Percentiles rank a stretch among this genome's conserved stretches.
These are phyloP conservation scores for Archegozetes longisetosus DNA, from an alignment of 1,140 invertebrate species.

Conservation along the genomic window DNA sequence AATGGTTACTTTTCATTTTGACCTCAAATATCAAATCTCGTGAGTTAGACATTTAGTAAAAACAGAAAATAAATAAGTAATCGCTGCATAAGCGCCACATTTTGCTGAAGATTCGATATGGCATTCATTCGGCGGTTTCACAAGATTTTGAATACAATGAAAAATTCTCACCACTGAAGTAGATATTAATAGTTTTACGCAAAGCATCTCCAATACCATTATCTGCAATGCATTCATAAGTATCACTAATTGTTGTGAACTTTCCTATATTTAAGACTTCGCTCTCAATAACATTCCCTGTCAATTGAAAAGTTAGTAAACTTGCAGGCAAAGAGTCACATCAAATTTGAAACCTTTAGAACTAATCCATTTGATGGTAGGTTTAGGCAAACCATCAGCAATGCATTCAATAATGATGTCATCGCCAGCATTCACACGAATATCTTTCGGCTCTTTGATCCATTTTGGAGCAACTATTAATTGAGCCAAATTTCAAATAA, in stretches of 20 bases:
- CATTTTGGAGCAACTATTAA: conserved; percentile 19
- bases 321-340: not conserved
- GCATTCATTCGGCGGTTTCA: too few species aligned
- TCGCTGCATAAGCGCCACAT: too few species aligned
- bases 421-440: conserved; percentile 7
- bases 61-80: too few species aligned
- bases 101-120: too few species aligned
- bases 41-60: too few species aligned
- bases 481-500: not conserved
- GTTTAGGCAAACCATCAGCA: conserved; percentile 19
- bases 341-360: not conserved
- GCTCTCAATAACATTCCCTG: conserved; percentile 7
- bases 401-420: conserved; percentile 12
- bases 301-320: not conserved
- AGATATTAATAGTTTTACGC: conserved; percentile 12
- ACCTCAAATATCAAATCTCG: too few species aligned
- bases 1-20: too few species aligned
- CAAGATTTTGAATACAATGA: not conserved
- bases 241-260: conserved; percentile 3
- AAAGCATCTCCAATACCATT: conserved; percentile 16
- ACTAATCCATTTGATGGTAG: conserved; percentile 18
- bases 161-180: conserved; percentile 17
- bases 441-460: conserved; percentile 17
- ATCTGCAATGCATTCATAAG: conserved; percentile 11
- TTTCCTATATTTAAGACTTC: conserved; percentile 14